These are phyloP conservation scores for Danaus melanippus DNA, from an alignment of 1,140 invertebrate species.

Conservation along the genomic window DNA sequence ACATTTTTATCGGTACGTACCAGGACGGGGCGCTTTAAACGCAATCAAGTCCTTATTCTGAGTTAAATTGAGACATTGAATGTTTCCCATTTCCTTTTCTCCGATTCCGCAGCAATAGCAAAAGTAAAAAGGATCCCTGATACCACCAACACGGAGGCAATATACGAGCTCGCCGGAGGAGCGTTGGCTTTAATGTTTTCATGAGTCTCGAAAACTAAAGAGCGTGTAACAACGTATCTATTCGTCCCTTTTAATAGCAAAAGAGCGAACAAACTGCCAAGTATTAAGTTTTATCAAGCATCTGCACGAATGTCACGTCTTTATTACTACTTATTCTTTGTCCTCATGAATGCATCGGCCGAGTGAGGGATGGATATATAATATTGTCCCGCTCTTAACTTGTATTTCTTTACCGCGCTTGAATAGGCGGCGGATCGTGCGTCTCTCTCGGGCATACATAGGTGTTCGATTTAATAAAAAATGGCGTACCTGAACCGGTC, in stretches of 20 bases:
- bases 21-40: slow-evolving; percentile 36
- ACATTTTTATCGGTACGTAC: slow-evolving; percentile 34
- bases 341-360: slow-evolving; percentile 52
- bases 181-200: slow-evolving; percentile 66
- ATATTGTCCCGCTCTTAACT: slow-evolving; percentile 33
- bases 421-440: slow-evolving; percentile 38
- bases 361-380: slow-evolving; percentile 33
- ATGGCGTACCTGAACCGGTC: slow-evolving; percentile 65
- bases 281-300: slow-evolving; percentile 69
- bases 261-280: slow-evolving; percentile 58
- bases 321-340: slow-evolving; percentile 70
- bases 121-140: slow-evolving; percentile 54
- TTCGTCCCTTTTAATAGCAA: slow-evolving; percentile 62
- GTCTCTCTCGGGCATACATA: slow-evolving; percentile 48
- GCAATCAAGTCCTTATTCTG: slow-evolving; percentile 40
- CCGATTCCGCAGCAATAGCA: slow-evolving; percentile 55
- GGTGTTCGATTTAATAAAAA: slow-evolving; percentile 66
- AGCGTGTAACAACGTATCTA: slow-evolving; percentile 63
- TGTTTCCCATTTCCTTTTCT: slow-evolving; percentile 61
- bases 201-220: slow-evolving; percentile 63
- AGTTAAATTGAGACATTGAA: slow-evolving; percentile 63
- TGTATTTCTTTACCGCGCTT: slow-evolving; percentile 34
- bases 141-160: slow-evolving; percentile 56
- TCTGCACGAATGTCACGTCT: slow-evolving; percentile 69
- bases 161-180: slow-evolving; percentile 47